These are phyloP conservation scores for Entelurus aequoreus DNA, from an alignment of 2,113 vertebrate genomes.

Conservation along the genomic window DNA sequence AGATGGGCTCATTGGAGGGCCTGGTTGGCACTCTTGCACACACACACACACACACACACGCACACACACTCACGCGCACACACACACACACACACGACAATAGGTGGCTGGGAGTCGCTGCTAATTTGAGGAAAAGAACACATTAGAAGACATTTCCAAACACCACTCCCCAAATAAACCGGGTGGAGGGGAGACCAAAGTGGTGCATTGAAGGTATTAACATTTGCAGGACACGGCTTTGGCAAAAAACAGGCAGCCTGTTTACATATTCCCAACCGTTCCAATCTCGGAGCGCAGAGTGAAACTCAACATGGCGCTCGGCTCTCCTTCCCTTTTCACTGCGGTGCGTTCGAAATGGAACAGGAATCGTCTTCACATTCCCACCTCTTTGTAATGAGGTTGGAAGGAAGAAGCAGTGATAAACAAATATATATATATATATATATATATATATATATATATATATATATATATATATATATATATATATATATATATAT, in stretches of 20 bases:
- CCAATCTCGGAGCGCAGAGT: slow-evolving; percentile 61
- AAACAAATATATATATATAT: too few relatives aligned
- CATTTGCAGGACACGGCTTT: slow-evolving; percentile 28
- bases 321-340: slow-evolving; percentile 41
- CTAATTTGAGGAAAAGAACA: slow-evolving; percentile 40
- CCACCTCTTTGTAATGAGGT: neutral
- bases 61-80: neutral
- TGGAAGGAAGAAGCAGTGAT: neutral
- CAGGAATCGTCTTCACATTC: neutral
- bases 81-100: slow-evolving; percentile 37
- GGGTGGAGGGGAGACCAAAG: slow-evolving; percentile 33
- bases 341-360: slow-evolving; percentile 27
- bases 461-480: too few relatives aligned
- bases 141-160: slow-evolving; percentile 31
- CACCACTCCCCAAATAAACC: slow-evolving; percentile 34
- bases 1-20: slow-evolving; percentile 90
- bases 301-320: slow-evolving; percentile 54
- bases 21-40: slow-evolving; percentile 55
- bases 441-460: too few relatives aligned
- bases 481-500: too few relatives aligned
- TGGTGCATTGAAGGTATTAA: slow-evolving; percentile 37
- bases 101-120: slow-evolving; percentile 39
- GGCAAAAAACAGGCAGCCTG: slow-evolving; percentile 59
- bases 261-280: slow-evolving; percentile 64
- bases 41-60: neutral